Conservation (phyloP, 1,140 invertebrate genomes). For the Scaptomyza hsui region DNA sequence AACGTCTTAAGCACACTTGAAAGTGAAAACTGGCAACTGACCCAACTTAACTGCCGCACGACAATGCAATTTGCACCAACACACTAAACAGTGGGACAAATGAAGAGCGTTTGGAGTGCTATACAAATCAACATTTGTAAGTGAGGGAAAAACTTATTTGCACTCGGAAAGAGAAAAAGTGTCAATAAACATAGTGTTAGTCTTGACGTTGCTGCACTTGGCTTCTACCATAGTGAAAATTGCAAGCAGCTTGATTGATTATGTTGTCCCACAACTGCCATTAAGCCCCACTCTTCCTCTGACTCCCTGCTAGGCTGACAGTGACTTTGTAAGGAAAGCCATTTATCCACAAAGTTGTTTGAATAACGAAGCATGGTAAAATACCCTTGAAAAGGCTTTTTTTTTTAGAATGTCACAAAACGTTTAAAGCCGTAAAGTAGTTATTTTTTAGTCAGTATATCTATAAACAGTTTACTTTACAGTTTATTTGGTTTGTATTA, state of each 20-base stretch:
- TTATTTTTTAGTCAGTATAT: too few relatives aligned
- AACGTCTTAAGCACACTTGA: conserved; percentile 37
- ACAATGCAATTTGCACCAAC: conserved; percentile 62
- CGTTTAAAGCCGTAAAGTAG: too few relatives aligned
- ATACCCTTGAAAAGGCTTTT: not conserved
- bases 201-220: conserved; percentile 39
- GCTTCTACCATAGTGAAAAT: conserved; percentile 53
- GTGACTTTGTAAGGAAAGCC: conserved; percentile 1
- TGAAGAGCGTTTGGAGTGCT: not conserved
- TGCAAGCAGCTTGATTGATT: conserved; percentile 58
- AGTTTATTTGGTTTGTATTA: too few relatives aligned
- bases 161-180: conserved; percentile 17
- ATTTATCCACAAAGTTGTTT: not conserved
- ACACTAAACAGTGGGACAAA: conserved; percentile 29
- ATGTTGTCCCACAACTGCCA: conserved; percentile 23
- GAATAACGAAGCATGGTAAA: conserved; percentile 4
- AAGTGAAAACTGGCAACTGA: conserved; percentile 64
- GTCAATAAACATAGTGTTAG: conserved; percentile 58
- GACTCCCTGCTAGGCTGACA: not conserved
- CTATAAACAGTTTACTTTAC: too few relatives aligned
- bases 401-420: too few relatives aligned
- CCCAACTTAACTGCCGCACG: conserved; percentile 23
- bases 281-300: not conserved
- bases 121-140: not conserved
- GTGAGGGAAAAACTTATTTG: conserved; percentile 8